Conservation (phyloP, 2,113 vertebrate species). For the Apeltes quadracus region DNA sequence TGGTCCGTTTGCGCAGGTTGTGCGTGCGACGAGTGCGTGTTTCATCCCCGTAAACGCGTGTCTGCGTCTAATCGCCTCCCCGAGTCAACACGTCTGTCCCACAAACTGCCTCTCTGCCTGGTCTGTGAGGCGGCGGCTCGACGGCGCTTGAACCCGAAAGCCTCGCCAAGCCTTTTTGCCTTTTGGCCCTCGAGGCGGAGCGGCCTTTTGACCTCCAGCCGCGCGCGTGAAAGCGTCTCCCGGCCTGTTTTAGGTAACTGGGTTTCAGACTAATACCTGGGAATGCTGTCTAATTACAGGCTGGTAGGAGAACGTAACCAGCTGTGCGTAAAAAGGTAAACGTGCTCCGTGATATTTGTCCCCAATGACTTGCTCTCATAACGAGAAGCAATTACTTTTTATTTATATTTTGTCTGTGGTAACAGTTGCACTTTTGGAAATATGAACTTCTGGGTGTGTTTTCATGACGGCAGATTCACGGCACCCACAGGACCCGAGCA, state of each 20-base stretch:
- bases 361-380: neutral
- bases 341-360: too few species aligned
- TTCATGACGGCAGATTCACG: neutral
- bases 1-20: conserved; percentile 18
- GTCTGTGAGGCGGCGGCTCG: neutral
- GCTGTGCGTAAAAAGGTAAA: too few species aligned
- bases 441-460: neutral
- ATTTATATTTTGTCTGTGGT: neutral
- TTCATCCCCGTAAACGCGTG: conserved; percentile 34
- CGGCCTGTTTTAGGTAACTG: neutral
- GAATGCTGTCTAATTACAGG: too few species aligned
- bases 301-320: too few species aligned
- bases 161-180: conserved; percentile 14
- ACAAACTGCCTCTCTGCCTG: conserved; percentile 13
- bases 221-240: neutral
- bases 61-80: conserved; percentile 23
- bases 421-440: neutral
- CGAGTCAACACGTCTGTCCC: conserved; percentile 20
- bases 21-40: conserved; percentile 8
- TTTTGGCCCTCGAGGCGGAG: too few species aligned
- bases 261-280: too few species aligned
- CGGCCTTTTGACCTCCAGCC: conserved; percentile 5
- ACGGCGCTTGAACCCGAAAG: conserved; percentile 40
- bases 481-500: neutral
- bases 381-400: neutral